Conservation (phyloP, 2,888 invertebrate genomes). For the Laspeyria flexula region DNA sequence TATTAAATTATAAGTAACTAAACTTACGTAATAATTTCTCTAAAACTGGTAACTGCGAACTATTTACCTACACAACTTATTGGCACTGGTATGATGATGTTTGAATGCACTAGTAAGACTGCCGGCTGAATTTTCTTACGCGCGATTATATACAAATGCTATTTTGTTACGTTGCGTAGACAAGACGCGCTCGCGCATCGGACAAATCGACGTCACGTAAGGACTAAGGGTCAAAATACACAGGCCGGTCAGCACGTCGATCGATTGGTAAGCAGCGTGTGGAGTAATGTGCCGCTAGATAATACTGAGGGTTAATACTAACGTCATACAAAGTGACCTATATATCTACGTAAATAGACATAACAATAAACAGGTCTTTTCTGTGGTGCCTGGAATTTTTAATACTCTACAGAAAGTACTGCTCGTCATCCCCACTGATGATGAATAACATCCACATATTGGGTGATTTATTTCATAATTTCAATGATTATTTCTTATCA, state of each 20-base stretch:
- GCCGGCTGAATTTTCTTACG: slow-evolving; percentile 33
- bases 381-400: too few relatives aligned
- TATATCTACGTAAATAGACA: too few relatives aligned
- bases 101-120: too few relatives aligned
- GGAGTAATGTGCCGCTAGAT: neutral
- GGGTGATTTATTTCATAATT: too few relatives aligned
- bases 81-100: slow-evolving; percentile 16
- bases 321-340: neutral
- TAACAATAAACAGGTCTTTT: too few relatives aligned
- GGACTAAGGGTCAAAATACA: slow-evolving; percentile 33
- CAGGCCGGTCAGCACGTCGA: neutral
- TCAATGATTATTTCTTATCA: too few relatives aligned
- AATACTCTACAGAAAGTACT: too few relatives aligned
- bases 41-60: neutral
- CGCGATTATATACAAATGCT: slow-evolving; percentile 44
- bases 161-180: slow-evolving; percentile 25
- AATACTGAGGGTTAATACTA: neutral
- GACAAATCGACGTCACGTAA: slow-evolving; percentile 20
- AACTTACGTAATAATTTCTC: too few relatives aligned
- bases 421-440: too few relatives aligned
- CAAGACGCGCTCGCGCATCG: slow-evolving; percentile 25
- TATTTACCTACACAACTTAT: slow-evolving; percentile 12
- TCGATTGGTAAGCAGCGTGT: too few relatives aligned
- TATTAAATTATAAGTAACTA: too few relatives aligned
- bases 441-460: too few relatives aligned